A percentile compares a stretch with the other conserved stretches of the same genome.
These are phyloP conservation scores for Zootermopsis nevadensis DNA, from an alignment of 2,888 invertebrate species.

Conservation along the genomic window DNA sequence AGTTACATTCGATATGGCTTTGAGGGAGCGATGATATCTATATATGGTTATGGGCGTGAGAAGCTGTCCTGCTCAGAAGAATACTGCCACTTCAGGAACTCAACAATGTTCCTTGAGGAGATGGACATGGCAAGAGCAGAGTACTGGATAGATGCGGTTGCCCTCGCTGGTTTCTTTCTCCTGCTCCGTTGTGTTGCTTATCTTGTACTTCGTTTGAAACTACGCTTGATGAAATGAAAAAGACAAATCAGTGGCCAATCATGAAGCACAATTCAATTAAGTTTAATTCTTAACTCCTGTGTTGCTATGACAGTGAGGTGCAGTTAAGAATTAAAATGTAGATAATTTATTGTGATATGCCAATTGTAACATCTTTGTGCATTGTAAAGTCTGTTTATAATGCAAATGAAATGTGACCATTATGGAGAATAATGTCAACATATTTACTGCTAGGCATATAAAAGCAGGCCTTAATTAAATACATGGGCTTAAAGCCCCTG, in stretches of 20 bases:
- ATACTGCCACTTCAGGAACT: slow-evolving; percentile 86
- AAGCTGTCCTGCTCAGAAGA: slow-evolving; percentile 64
- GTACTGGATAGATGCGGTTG: slow-evolving; percentile 83
- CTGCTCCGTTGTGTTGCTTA: slow-evolving; percentile 82
- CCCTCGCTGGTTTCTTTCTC: slow-evolving; percentile 83
- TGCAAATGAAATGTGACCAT: too few species aligned
- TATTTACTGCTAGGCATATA: too few species aligned
- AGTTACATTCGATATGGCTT: slow-evolving; percentile 67
- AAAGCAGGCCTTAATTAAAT: too few species aligned
- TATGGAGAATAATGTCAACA: too few species aligned
- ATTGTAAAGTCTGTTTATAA: too few species aligned
- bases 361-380: too few species aligned
- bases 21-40: slow-evolving; percentile 65
- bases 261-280: not conserved
- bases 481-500: too few species aligned
- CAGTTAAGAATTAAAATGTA: too few species aligned
- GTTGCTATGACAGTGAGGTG: not conserved
- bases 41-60: slow-evolving; percentile 64
- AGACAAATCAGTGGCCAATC: not conserved
- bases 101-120: slow-evolving; percentile 84
- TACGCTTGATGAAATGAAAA: slow-evolving; percentile 59
- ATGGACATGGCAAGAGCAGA: slow-evolving; percentile 79
- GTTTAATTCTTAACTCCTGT: not conserved
- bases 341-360: too few species aligned
- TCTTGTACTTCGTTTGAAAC: slow-evolving; percentile 84